Evolutionary conservation across 2,797 vertebrate genomes (phyloP).

Genomic region (Phrynocephalus forsythii): DNA sequence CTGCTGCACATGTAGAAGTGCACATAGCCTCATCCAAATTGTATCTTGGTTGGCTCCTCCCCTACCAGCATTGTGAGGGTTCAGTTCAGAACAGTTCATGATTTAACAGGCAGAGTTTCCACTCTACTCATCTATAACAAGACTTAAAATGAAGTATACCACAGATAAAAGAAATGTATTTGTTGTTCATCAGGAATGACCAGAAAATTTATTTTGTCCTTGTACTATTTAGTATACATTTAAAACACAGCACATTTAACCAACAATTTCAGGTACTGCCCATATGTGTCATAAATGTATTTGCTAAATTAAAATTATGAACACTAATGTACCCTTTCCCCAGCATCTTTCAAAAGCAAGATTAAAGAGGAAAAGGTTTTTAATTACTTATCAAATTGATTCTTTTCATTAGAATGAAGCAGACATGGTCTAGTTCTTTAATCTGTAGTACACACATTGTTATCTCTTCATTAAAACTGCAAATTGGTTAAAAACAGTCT

Average conservation of each 20-base stretch:
- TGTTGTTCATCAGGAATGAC: too few relatives aligned
- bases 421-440: conserved; percentile 28
- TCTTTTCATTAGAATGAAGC: conserved; percentile 10
- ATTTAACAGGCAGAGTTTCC: too few relatives aligned
- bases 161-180: too few relatives aligned
- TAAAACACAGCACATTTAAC: neutral
- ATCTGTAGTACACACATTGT: conserved; percentile 51
- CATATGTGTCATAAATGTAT: conserved; percentile 25
- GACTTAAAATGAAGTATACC: too few relatives aligned
- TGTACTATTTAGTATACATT: neutral
- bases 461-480: conserved; percentile 35
- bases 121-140: too few relatives aligned
- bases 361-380: neutral
- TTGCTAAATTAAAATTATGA: conserved; percentile 54
- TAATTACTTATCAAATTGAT: conserved; percentile 14
- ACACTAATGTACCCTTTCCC: neutral
- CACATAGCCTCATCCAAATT: too few relatives aligned
- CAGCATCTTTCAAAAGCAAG: neutral
- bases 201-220: too few relatives aligned
- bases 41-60: too few relatives aligned
- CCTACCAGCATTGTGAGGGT: too few relatives aligned
- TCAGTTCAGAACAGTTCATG: too few relatives aligned
- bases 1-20: too few relatives aligned
- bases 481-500: conserved; percentile 25
- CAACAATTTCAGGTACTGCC: conserved; percentile 11